A percentile compares a stretch with the other conserved stretches of the same genome.
Evolutionary conservation across 2,888 invertebrate genomes (phyloP).

Genomic region (Panopea generosa): DNA sequence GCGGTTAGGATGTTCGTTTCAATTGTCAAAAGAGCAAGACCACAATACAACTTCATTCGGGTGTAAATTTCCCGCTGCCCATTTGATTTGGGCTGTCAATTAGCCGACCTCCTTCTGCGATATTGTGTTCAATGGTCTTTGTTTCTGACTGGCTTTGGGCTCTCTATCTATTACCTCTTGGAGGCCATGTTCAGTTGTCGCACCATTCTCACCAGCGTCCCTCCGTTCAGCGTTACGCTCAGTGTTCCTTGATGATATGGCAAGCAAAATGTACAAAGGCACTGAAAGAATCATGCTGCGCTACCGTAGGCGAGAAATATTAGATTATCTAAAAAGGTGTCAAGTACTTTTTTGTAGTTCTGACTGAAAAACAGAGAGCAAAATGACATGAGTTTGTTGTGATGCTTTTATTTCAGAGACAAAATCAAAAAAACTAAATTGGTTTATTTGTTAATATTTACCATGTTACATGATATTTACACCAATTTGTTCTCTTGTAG

Average conservation of each 20-base stretch:
- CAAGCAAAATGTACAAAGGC: constrained; percentile 21
- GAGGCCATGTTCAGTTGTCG: constrained; percentile 12
- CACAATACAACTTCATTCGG: constrained; percentile 44
- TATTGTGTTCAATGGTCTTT: constrained; percentile 50
- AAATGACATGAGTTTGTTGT: too few species aligned
- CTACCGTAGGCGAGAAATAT: constrained; percentile 11
- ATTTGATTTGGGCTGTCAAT: constrained; percentile 58
- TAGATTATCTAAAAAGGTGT: constrained; percentile 38
- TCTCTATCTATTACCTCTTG: neutral
- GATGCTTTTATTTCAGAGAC: too few species aligned
- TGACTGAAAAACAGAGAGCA: constrained; percentile 1
- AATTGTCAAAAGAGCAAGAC: constrained; percentile 64
- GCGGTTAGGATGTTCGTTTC: constrained; percentile 54
- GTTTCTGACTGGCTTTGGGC: constrained; percentile 40
- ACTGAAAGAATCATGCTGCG: constrained; percentile 29
- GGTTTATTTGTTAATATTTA: too few species aligned
- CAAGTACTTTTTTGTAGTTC: constrained; percentile 14
- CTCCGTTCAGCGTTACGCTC: constrained; percentile 1
- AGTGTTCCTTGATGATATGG: constrained; percentile 2
- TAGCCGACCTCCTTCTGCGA: constrained; percentile 52
- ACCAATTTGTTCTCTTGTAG: too few species aligned
- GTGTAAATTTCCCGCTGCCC: constrained; percentile 68
- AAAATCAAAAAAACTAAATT: too few species aligned
- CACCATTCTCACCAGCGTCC: constrained; percentile 1
- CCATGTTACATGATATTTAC: too few species aligned